Base-by-base conservation (phyloP, 1,140 invertebrate genomes). In the Microplitis demolitor region DNA sequence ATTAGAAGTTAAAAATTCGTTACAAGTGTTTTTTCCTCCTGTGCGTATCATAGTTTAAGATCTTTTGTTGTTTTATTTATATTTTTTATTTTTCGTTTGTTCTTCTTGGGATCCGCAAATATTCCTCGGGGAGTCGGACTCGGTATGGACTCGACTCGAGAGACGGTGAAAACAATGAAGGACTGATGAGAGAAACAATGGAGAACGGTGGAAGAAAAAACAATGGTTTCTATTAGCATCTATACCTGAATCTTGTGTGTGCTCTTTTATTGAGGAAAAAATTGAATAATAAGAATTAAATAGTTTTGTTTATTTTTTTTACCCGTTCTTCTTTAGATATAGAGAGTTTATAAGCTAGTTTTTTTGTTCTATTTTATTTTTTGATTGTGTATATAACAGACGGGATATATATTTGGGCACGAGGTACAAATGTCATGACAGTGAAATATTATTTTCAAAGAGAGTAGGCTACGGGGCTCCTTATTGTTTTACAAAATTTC, bases 171-270 rank as follows among this genome's bases (percentile, higher is more conserved):
- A n/a, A 64, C 34, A 64, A 39, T 37, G 62, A 35, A 35, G n/a
- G 51, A 11, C 61, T 33, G 51, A 58, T 35, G 39, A 60, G 37
- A 13, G 9, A 39, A 14, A 64, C 35, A 64, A 64, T 64, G 76
- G 66, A 76, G 78, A 79, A 76, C 71, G 74, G 69, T 45, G 73
- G 74, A 74, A 67, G 69, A 79, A 77, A 80, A 81, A 81, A 77
- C 80, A 81, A 80, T 66, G 79, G 70, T 54, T 61, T 72, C 66
- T 73, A 81, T 81, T 80, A 81, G 76, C 73, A 78, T 80, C 77
- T 81, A 81, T 64, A 64, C 79, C 79, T 80, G 78, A 53, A 64
- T 67, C 61, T 76, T 54, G 50, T 51, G 50, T 51, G 53, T 24
- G 53, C n/a, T 56, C 53, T 56, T 56, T 56, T 56, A 16, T 56